phyloP scores from a whole-genome alignment of 2,113 vertebrate genomes.

The Petrocephalus microphthalmus region DNA sequence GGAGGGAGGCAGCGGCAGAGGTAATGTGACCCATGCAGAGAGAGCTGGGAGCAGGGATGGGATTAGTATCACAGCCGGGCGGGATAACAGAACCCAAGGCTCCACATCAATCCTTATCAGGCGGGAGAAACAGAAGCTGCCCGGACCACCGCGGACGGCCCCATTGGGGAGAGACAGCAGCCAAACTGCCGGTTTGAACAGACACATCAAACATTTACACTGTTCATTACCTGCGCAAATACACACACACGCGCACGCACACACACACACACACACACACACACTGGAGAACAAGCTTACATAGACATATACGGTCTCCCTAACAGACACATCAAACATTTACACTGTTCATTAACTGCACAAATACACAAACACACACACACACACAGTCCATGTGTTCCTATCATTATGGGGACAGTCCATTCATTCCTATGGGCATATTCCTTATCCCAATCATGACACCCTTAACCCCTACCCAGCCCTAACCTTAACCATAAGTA shows the following conservation, averaged over 20 bases:
- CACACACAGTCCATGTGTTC: too few species aligned
- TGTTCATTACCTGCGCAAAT: background rate
- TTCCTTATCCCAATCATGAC: too few species aligned
- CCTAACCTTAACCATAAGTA: too few species aligned
- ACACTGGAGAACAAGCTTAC: background rate
- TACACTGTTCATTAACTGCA: background rate
- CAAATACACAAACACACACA: background rate
- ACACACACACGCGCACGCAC: background rate
- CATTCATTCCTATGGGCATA: too few species aligned
- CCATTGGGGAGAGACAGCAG: background rate
- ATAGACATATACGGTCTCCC: background rate
- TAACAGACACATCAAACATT: background rate
- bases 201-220: constrained; percentile 6
- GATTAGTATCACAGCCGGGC: background rate
- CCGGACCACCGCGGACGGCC: background rate
- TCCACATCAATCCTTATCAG: background rate
- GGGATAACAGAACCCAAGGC: constrained; percentile 1
- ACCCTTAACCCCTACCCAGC: too few species aligned
- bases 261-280: background rate
- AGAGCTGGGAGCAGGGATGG: background rate
- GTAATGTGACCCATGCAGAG: background rate
- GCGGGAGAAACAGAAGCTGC: background rate
- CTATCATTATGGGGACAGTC: too few species aligned
- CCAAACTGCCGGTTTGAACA: background rate
- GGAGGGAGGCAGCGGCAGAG: background rate